phyloP scores from a whole-genome alignment of 1,140 invertebrate genomes.

The Ceratina calcarata region DNA sequence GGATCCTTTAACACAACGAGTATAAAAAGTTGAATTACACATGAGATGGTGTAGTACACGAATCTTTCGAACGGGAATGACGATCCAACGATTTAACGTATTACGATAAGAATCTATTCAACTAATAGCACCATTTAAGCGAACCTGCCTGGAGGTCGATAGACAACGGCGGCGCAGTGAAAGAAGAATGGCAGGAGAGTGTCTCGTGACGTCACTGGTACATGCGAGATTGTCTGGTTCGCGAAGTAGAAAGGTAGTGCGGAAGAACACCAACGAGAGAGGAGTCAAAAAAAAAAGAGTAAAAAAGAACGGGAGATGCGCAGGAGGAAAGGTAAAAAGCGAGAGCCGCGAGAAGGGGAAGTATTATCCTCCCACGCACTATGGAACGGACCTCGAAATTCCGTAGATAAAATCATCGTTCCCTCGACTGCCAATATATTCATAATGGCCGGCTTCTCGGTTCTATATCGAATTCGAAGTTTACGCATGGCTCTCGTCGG shows the following conservation, averaged over 20 bases:
- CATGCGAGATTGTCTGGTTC: slow-evolving; percentile 40
- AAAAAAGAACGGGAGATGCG: slow-evolving; percentile 27
- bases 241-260: slow-evolving; percentile 28
- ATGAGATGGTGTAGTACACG: neutral
- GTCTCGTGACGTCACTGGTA: slow-evolving; percentile 43
- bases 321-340: slow-evolving; percentile 38
- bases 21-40: too few relatives aligned
- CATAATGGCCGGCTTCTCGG: slow-evolving; percentile 69
- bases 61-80: neutral
- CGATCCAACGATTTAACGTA: slow-evolving; percentile 26
- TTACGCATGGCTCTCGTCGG: slow-evolving; percentile 57
- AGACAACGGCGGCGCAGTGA: slow-evolving; percentile 9
- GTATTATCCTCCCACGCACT: slow-evolving; percentile 54
- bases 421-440: slow-evolving; percentile 70
- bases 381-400: slow-evolving; percentile 68
- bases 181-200: slow-evolving; percentile 34
- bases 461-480: slow-evolving; percentile 54
- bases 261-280: slow-evolving; percentile 27
- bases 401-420: slow-evolving; percentile 74
- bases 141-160: slow-evolving; percentile 32
- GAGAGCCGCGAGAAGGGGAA: slow-evolving; percentile 58
- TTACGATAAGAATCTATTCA: slow-evolving; percentile 24
- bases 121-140: slow-evolving; percentile 52
- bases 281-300: slow-evolving; percentile 15
- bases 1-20: neutral